Percentiles rank a stretch among this genome's conserved stretches.
Conservation (phyloP, 2,888 invertebrate species). For the Lepidonotus clava region DNA sequence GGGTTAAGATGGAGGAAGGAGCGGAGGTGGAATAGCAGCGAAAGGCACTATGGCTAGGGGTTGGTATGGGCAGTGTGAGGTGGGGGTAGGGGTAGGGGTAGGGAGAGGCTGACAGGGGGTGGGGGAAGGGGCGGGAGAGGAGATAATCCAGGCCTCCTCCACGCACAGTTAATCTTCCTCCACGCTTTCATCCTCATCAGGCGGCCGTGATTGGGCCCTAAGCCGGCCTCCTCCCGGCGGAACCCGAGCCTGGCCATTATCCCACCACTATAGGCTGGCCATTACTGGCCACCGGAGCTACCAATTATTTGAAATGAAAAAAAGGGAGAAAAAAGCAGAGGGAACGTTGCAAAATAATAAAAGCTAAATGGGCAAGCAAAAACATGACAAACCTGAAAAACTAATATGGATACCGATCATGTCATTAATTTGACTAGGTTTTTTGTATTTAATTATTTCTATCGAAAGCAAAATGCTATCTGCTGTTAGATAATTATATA, state of each 20-base stretch:
- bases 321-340: too few species aligned
- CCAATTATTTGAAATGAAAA: too few species aligned
- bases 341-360: too few species aligned
- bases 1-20: background rate
- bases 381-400: too few species aligned
- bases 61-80: background rate
- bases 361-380: too few species aligned
- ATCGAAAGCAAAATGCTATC: too few species aligned
- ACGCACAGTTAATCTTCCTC: constrained; percentile 3
- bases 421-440: background rate
- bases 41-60: too few species aligned
- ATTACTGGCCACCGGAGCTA: too few species aligned
- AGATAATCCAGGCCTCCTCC: background rate
- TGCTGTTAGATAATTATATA: too few species aligned
- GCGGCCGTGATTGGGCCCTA: background rate
- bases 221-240: background rate
- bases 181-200: background rate
- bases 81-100: background rate
- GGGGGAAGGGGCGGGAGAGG: background rate
- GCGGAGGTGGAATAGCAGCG: background rate
- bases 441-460: too few species aligned
- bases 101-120: background rate
- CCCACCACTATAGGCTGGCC: background rate
- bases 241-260: background rate
- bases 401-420: background rate